Base-by-base conservation (phyloP, 2,888 invertebrate species). In the Gnatocerus cornutus region DNA sequence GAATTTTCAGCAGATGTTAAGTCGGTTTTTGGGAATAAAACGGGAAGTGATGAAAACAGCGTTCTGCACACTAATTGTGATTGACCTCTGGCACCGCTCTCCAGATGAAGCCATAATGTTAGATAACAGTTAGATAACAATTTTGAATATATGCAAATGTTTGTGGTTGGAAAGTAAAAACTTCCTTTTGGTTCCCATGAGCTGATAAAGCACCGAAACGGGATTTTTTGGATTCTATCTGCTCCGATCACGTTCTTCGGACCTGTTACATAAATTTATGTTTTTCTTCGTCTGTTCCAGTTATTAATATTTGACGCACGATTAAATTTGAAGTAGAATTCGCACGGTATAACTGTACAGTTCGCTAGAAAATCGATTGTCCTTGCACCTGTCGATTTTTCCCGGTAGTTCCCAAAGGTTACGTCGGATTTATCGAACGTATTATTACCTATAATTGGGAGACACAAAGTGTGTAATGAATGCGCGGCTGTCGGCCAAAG, bases 251-350 rank as follows among this genome's bases (percentile, higher is more conserved):
- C 55, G 65, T 50, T 50, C 46, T 16, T 7, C 33, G 13, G 29
- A 46, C 59, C 59, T 46, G 46, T 56, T 65, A 45, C 65, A 45
- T 37, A 65, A n/a, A 65, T 45, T 52, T 61, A 39, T 27, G 48
- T 53, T 50, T 66, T 67, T 66, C 45, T 39, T 59, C 27, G 59
- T 33, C 30, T 59, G 69, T 69, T 69, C 58, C 65, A 69, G 59
- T 65, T 65, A 46, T 63, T 63, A 69, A 69, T 64, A 65, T 69
- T 69, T 69, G 69, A 41, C 65, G 69, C 69, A 69, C 69, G 69
- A 69, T 65, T 69, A 65, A 53, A 61, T 65, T 61, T 61, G 58
- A 52, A 58, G 50, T 59, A 45, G 16, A 29, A 56, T 66, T 67
- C 66, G 66, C 66, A 67, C 59, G 66, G 30, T 67, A 41, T 59